Base-by-base conservation (phyloP, 2,797 vertebrate species). In the Diplodus puntazzo region DNA sequence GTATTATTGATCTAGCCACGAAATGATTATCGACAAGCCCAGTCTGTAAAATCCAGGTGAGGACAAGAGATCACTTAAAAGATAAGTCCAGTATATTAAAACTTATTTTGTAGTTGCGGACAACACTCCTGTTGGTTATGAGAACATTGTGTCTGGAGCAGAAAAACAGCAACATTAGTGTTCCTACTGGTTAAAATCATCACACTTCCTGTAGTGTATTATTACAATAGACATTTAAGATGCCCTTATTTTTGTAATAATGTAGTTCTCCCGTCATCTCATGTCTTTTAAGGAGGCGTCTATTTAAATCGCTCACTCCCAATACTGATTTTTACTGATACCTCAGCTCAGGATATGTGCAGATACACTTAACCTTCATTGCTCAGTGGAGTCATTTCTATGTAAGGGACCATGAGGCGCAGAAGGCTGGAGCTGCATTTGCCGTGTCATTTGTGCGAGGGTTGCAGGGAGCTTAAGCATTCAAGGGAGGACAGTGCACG, bases 21-120 rank as follows among this genome's bases (percentile, higher is more conserved):
- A 80, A 90, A 84, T 30, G 58, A 69, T 79, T 60, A 83, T 49
- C 1, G 55, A 83, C 77, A 69, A 69, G 74, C 74, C 61, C 23
- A 34, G 39, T 53, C 50, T 60, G 53, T 30, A 25, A 60, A 53
- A 50, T 34, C 23, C 21, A 58, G 39, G 42, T 67, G 4, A 39
- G 2, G 43, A 54, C 48, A 30, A 48, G 43, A 42, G 52, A 57
- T 69, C 48, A 16, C 21, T 11, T 5, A 5, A 42, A 50, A 12
- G 53, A 81, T 20, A 39, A 66, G 34, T 73, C 16, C 10, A 69
- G 10, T 13, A 59, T 23, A 75, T 73, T 54, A 60, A 14, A 65
- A 58, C 16, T 17, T 3, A 4, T 63, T 65, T 20, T 42, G 11
- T 30, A 10, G 34, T 20, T n/a, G 11, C 2, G 2, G 23, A 3